A percentile compares a stretch with the other conserved stretches of the same genome.
Evolutionary conservation across 2,113 vertebrate genomes (phyloP).

Genomic region (Tachycineta bicolor): DNA sequence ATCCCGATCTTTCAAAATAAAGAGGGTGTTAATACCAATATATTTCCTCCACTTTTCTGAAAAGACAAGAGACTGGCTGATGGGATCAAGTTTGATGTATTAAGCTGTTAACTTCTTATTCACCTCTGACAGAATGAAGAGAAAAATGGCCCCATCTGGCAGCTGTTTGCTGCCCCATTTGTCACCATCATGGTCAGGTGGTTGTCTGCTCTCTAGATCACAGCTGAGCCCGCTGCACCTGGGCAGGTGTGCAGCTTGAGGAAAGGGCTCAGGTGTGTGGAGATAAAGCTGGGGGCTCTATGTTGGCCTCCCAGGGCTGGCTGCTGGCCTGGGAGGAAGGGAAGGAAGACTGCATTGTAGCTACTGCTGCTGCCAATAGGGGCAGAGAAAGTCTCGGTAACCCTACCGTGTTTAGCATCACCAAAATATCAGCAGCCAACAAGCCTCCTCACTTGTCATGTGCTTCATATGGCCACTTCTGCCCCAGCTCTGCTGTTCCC

Average conservation of each 20-base stretch:
- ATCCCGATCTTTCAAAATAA: neutral
- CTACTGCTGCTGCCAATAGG: neutral
- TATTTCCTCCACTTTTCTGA: neutral
- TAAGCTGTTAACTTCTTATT: neutral
- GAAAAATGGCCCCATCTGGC: neutral
- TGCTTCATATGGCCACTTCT: fast-evolving
- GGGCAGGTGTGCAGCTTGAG: neutral
- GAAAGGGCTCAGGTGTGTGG: fast-evolving
- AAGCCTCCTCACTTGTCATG: neutral
- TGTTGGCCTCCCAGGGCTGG: neutral
- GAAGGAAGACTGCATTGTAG: neutral
- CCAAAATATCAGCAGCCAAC: neutral
- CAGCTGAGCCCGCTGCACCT: neutral
- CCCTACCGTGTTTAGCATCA: neutral
- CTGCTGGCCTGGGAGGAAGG: neutral
- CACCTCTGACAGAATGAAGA: neutral
- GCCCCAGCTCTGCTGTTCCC: fast-evolving
- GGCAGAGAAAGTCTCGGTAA: neutral
- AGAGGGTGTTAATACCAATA: neutral
- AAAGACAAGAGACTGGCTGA: neutral
- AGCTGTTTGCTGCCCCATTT: neutral
- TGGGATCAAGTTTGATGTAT: neutral
- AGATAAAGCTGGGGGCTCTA: neutral
- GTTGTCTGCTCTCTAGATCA: neutral
- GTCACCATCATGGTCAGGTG: neutral